A percentile compares a stretch with the other conserved stretches of the same genome.
Conservation (phyloP, 2,888 invertebrate species). For the Andrena minutula region DNA sequence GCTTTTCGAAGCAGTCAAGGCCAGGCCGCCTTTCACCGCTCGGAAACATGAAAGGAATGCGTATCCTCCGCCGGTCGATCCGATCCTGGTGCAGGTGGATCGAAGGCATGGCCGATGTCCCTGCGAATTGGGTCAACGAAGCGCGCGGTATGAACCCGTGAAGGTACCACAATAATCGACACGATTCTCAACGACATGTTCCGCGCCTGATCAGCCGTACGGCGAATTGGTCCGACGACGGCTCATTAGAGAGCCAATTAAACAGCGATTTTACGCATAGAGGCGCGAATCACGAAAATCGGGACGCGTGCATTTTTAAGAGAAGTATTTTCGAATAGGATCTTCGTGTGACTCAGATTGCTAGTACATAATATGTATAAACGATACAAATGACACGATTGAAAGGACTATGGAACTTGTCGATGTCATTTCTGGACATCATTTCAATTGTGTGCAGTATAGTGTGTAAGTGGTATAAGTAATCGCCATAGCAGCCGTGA, state of each 20-base stretch:
- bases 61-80: constrained; percentile 40
- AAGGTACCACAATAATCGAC: constrained; percentile 53
- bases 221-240: background rate
- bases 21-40: constrained; percentile 50
- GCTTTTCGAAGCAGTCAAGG: constrained; percentile 55
- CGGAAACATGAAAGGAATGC: constrained; percentile 40
- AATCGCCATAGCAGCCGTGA: too few relatives aligned
- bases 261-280: background rate
- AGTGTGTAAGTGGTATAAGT: too few relatives aligned
- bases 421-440: too few relatives aligned
- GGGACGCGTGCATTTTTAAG: background rate
- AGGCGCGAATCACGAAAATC: background rate
- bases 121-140: constrained; percentile 72
- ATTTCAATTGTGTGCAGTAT: too few relatives aligned
- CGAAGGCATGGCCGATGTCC: constrained; percentile 53
- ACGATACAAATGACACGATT: too few relatives aligned
- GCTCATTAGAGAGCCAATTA: constrained; percentile 52
- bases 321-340: background rate
- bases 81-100: constrained; percentile 65
- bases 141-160: constrained; percentile 45
- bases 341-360: background rate
- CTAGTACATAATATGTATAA: too few relatives aligned
- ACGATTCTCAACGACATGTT: constrained; percentile 39
- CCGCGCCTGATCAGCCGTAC: constrained; percentile 5
- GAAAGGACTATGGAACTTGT: too few relatives aligned